Base-by-base conservation (phyloP, 2,888 invertebrate genomes). In the Dromius quadrimaculatus region DNA sequence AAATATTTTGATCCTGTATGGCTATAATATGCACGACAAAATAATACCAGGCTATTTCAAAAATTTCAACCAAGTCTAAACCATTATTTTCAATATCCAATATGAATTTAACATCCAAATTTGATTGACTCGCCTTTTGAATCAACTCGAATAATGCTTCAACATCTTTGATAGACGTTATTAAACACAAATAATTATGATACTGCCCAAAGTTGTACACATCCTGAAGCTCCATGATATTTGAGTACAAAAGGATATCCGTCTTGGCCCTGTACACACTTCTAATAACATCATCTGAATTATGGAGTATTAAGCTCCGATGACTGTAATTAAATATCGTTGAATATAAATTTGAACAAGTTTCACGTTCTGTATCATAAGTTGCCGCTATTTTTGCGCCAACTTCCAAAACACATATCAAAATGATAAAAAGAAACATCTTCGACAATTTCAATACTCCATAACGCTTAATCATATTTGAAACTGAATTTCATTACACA, bases 31-130 rank as follows among this genome's bases (percentile, higher is more conserved):
- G 22, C 1, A 41, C 9, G 9, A 62, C 41, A 41, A 23, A 34
- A 38, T 22, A 62, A 15, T n/a, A 2, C 62, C 62, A 62, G 13
- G 41, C 22, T 8, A 41, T 11, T 22, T 41, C 15, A 22, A 62
- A 62, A 5, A 62, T 15, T 41, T 62, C 15, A 3, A 6, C 23
- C 13, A 62, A 6, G 13, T 62, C 34, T 0, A 22, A 9, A 41
- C 28, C 17, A 15, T 62, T n/a, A 41, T 41, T 20, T 41, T 38
- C 4, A 5, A 62, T 20, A 2, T 62, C 15, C 8, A 62, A 23
- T 19, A 62, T 9, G 23, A 41, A 62, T 20, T 41, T 62, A 41
- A 28, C 15, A 2, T 54, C 28, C 6, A 28, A 15, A 23, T 54
- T 28, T 13, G 15, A 23, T 8, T 54, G 28, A 2, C 2, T 0